Evolutionary conservation across 2,888 invertebrate species (phyloP), one percentile per base, ranked within the genome.

Genomic region (Creontiades dilutus): DNA sequence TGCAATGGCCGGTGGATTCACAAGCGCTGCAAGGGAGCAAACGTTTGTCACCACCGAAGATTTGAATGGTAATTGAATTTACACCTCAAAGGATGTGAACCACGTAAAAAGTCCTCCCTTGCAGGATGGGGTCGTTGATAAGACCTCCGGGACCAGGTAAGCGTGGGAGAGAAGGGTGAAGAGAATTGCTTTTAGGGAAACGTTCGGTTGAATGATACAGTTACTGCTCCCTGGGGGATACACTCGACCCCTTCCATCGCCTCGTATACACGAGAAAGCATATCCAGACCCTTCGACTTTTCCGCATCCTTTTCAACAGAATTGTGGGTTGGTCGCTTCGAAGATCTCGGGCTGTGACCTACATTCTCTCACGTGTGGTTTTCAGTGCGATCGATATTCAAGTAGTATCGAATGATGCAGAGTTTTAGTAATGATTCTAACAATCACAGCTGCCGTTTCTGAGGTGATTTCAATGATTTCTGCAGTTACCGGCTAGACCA

Each of bases 131-230:
- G 68, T 68, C 27, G 48, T 46, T 68, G 86, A 86, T 86, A 86
- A 86, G 86, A 37, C 86, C 86, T 47, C 23, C 19, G 86, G 55
- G 82, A 48, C 27, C 52, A 48, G 86, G 68, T 46, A 75, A 68
- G 86, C 48, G 76, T 68, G 48, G 37, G 68, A 76, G 47, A 86
- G 76, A 86, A 61, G 76, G 86, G 75, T 46, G 48, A 68, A 47
- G 47, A 86, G 57, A 86, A 86, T 86, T 52, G 86, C 86, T 86
- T 86, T 86, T 86, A 46, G 48, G 86, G 23, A 68, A 76, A 75
- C 47, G 75, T 23, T 86, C 48, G 75, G 47, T 68, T 86, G 86
- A 86, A 86, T 55, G 86, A 86, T 86, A 46, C 76, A 46, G 55
- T 78, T 86, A 86, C 86, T 14, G 86, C 86, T 19, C 86, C 86